These are phyloP conservation scores for Leptarthrus brevirostris DNA, from an alignment of 2,888 invertebrate species.

Conservation along the genomic window DNA sequence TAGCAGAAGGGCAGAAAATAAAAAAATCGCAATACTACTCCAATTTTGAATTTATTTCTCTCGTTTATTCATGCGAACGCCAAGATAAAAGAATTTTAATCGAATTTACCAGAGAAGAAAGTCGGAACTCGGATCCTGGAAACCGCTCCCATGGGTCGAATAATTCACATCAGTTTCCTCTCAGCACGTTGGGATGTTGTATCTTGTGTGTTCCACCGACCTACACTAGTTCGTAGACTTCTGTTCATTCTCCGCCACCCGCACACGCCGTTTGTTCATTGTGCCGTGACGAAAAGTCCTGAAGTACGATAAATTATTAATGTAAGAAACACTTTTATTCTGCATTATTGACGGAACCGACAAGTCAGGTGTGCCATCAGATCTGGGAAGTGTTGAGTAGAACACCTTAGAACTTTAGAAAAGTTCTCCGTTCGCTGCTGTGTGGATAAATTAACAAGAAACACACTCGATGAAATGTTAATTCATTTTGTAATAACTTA, in stretches of 20 bases:
- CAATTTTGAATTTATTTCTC: conserved; percentile 35
- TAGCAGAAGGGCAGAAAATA: neutral
- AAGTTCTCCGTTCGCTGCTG: neutral
- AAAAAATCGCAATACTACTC: conserved; percentile 7
- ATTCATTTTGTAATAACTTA: conserved; percentile 30
- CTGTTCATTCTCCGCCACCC: neutral
- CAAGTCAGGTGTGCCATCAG: conserved; percentile 52
- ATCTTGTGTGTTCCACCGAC: neutral
- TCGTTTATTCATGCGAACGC: conserved; percentile 13
- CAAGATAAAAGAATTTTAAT: conserved; percentile 41
- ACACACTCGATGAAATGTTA: conserved; percentile 40
- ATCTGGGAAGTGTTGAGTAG: conserved; percentile 17
- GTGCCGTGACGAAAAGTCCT: conserved; percentile 60
- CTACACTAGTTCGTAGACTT: neutral
- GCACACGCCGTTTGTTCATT: conserved; percentile 16
- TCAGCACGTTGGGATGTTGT: neutral
- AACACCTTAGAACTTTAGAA: conserved; percentile 32
- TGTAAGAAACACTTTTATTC: conserved; percentile 56
- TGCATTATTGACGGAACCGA: conserved; percentile 49
- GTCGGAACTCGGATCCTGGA: conserved; percentile 10
- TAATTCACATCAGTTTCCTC: conserved; percentile 39
- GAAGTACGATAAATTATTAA: conserved; percentile 63
- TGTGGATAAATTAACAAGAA: conserved; percentile 35
- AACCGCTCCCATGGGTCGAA: conserved; percentile 24
- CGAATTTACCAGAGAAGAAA: conserved; percentile 13